Percentiles rank a stretch among this genome's conserved stretches.
These are phyloP conservation scores for Clostera curtula DNA, from an alignment of 2,888 invertebrate genomes.

Conservation along the genomic window DNA sequence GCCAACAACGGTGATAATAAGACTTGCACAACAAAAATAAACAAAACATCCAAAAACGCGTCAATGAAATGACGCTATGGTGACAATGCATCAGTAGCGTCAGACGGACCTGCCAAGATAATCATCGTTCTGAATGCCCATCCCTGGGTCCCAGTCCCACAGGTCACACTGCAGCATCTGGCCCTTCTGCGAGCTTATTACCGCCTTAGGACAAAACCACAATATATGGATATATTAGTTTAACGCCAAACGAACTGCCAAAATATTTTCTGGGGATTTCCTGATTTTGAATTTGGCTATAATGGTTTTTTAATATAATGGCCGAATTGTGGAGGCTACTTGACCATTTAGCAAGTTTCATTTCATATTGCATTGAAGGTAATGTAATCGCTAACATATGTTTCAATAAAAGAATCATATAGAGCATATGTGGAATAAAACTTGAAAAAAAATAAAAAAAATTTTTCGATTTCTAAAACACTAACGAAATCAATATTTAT, in stretches of 20 bases:
- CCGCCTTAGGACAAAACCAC: conserved; percentile 78
- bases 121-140: conserved; percentile 88
- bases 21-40: conserved; percentile 25
- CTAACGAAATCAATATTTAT: too few species aligned
- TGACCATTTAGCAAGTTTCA: conserved; percentile 21
- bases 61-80: conserved; percentile 33
- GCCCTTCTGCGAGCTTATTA: conserved; percentile 83
- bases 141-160: conserved; percentile 90
- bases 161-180: conserved; percentile 84
- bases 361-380: conserved; percentile 5
- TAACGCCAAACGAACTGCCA: conserved; percentile 9
- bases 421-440: too few species aligned
- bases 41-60: conserved; percentile 28
- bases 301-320: too few species aligned
- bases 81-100: conserved; percentile 28
- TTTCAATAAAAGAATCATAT: too few species aligned
- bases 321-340: conserved; percentile 6
- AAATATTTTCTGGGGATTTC: too few species aligned
- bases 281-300: too few species aligned
- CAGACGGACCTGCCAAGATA: conserved; percentile 86
- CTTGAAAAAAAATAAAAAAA: too few species aligned
- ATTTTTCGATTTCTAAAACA: too few species aligned
- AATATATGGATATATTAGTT: conserved; percentile 33
- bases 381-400: conserved; percentile 2
- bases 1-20: conserved; percentile 29